Base-by-base conservation (phyloP, 2,113 vertebrate species). In the Hippoglossus stenolepis region DNA sequence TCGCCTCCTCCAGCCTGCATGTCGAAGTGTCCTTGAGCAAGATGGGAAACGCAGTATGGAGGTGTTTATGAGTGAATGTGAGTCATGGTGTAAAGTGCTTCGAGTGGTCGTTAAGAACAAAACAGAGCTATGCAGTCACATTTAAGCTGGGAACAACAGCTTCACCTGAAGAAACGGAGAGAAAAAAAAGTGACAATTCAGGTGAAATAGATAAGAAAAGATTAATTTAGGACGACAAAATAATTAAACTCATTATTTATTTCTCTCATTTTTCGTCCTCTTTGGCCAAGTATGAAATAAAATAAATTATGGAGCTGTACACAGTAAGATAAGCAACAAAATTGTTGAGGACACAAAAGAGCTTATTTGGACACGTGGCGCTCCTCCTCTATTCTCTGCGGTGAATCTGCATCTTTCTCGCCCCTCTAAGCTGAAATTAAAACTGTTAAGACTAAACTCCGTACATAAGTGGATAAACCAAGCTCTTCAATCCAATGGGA, bases 391-490 rank as follows among this genome's bases (percentile, higher is more conserved):
- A 38, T 53, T 90, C 82, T 80, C 82, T 9, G 70, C 31, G 88
- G 58, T 83, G 58, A 74, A 82, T 91, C 79, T 83, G 58, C 74
- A 82, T 91, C 79, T 85, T 89, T 87, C 83, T 86, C 88, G 84
- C 82, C 84, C 83, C 80, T 90, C 89, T 85, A 75, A 87, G 84
- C 84, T 88, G 65, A 92, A 92, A 92, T 90, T 87, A 90, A 94
- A 91, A 88, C 88, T 79, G 83, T 93, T 91, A 89, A 78, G 75
- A 90, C 77, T 92, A 85, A 93, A 93, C 82, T 91, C 89, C 78
- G 3, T 80, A 80, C 82, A 94, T 93, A 94, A 94, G 85, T 89
- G 89, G 92, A 93, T 93, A 91, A 91, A 90, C 88, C 85, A 84
- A 91, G 82, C 67, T 21, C 79, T 87, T 61, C 62, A 68, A 62